phyloP scores from a whole-genome alignment of 2,113 vertebrate species.

The Centrocercus urophasianus region DNA sequence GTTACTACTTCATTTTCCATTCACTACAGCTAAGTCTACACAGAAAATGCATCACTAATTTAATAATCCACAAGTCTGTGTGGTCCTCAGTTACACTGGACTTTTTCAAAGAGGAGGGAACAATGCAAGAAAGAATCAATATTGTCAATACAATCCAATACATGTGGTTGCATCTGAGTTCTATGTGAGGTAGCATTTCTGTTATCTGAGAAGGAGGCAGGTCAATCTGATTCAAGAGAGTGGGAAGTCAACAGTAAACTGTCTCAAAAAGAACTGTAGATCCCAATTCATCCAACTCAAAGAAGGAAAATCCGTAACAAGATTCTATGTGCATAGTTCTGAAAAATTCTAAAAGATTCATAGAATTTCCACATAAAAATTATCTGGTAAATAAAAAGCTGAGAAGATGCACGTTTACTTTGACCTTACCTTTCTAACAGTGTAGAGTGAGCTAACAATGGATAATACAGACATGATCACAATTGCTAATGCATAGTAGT shows the following conservation, averaged over 20 bases:
- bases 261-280: not conserved
- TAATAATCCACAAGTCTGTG: not conserved
- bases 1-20: not conserved
- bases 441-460: slow-evolving; percentile 95
- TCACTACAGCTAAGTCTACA: not conserved
- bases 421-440: slow-evolving; percentile 93
- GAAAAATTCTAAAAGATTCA: not conserved
- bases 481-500: slow-evolving; percentile 96
- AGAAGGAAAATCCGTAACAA: not conserved
- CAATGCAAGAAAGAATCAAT: not conserved
- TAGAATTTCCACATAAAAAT: not conserved
- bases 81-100: not conserved
- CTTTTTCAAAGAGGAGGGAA: not conserved
- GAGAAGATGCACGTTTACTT: not conserved
- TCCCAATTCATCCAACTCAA: not conserved
- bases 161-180: fast-evolving
- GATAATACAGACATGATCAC: slow-evolving; percentile 97
- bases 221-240: not conserved
- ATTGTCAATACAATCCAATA: not conserved
- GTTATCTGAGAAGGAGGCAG: not conserved
- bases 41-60: not conserved
- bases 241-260: not conserved
- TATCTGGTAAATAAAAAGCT: not conserved
- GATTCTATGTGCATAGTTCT: not conserved
- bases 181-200: not conserved